A percentile compares a stretch with the other conserved stretches of the same genome.
Evolutionary conservation across 2,113 vertebrate species (phyloP).

Genomic region (Rhinolophus sinicus): DNA sequence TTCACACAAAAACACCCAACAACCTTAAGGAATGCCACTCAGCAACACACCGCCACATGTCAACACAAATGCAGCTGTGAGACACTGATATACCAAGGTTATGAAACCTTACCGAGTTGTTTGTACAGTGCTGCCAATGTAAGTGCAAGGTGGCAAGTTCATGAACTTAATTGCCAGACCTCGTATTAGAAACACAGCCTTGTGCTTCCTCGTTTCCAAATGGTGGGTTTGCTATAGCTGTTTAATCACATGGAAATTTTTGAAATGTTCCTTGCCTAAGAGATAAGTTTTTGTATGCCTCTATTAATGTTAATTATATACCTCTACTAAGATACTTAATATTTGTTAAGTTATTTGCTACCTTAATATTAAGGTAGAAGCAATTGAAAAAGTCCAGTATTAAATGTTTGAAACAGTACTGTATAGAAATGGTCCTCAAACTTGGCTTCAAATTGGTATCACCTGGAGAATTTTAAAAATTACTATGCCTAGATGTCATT

Average conservation of each 20-base stretch:
- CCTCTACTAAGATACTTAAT: not conserved
- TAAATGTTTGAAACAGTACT: constrained; percentile 22
- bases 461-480: constrained; percentile 8
- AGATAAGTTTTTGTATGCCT: not conserved
- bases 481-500: not conserved
- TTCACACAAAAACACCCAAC: too few species aligned
- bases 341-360: not conserved
- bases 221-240: not conserved
- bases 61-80: too few species aligned
- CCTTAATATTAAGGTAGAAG: not conserved
- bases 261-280: not conserved
- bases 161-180: too few species aligned
- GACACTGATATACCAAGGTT: too few species aligned
- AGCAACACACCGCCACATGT: too few species aligned
- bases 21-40: too few species aligned
- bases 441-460: not conserved
- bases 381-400: not conserved
- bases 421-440: not conserved
- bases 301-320: not conserved
- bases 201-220: not conserved
- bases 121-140: too few species aligned
- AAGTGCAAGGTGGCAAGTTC: too few species aligned
- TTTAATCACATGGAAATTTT: not conserved
- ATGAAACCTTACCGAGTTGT: too few species aligned
- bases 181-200: not conserved